Evolutionary conservation across 2,113 vertebrate genomes (phyloP), one percentile per base, ranked within the genome.

Genomic region (Candoia aspera): DNA sequence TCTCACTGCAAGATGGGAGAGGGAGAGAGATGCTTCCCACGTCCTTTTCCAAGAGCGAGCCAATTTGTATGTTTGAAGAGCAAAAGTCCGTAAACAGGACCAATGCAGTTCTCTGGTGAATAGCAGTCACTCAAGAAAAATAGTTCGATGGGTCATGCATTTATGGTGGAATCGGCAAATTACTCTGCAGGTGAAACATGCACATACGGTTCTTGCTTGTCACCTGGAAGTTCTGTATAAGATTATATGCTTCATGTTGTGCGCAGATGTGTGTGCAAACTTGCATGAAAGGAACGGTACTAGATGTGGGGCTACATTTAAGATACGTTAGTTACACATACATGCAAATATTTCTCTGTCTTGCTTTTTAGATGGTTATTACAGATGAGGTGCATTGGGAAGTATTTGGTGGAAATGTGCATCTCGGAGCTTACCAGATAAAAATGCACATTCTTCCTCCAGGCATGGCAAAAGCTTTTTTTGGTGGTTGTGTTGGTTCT

Each of bases 401-500:
- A 58, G 62, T 94, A 79, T 93, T 92, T 68, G 55, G 88, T 90
- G 68, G 86, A 94, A 89, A 0, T 93, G 87, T 55, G 93, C 93
- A 94, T 59, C 37, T 93, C 59, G 68, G 23, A 8, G 24, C 58
- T 92, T 73, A 54, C 91, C 95, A 94, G 94, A 94, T 92, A 92
- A 90, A 95, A 93, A 94, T 55, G 1, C 87, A 92, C 60, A 85
- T 62, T 93, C 90, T 91, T 10, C 85, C 89, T 8, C 58, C 60
- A 87, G 90, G 26, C 59, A 89, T 91, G 89, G 84, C 93, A 94
- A 95, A 93, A 84, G 55, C 91, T 96, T 96, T 79, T 96, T 93
- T 94, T 73, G 86, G 92, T 83, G 88, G 33, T 55, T 95, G 95
- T 83, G 91, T 58, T 88, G 89, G 88, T 96, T 90, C 42, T 95